Percentiles rank a stretch among this genome's conserved stretches.
Conservation (phyloP, 2,113 vertebrate genomes). For the Plecotus auritus region DNA sequence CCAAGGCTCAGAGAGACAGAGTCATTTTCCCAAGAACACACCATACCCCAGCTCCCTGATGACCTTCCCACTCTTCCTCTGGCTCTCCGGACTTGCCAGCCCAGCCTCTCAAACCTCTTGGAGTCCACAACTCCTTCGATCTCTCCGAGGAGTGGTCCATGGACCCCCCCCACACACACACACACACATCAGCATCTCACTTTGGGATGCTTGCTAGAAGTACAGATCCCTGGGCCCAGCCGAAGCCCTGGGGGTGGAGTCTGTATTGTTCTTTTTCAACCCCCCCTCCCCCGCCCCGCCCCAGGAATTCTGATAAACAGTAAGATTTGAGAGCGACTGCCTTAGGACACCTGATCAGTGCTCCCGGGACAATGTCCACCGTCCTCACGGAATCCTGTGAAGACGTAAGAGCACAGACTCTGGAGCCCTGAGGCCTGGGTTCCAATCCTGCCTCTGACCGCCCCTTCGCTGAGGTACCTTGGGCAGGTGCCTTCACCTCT, state of each 20-base stretch:
- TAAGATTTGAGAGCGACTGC: background rate
- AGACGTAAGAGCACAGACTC: accelerated
- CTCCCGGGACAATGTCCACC: background rate
- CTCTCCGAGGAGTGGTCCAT: background rate
- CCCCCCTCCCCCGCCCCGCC: too few species aligned
- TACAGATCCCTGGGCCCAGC: background rate
- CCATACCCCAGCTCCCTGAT: background rate
- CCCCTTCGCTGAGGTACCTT: background rate
- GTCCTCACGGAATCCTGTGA: background rate
- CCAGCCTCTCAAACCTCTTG: background rate
- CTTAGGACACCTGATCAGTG: background rate
- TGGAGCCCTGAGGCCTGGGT: background rate
- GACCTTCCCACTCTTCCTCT: accelerated
- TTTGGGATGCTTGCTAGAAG: background rate
- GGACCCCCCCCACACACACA: too few species aligned
- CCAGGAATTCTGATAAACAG: background rate
- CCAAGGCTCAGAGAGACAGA: background rate
- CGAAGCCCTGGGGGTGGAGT: background rate
- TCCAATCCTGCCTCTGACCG: background rate
- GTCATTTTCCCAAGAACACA: background rate
- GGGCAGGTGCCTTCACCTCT: background rate
- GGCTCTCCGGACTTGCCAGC: too few species aligned
- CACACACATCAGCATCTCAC: background rate
- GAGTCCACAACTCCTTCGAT: background rate
- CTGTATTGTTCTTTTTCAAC: background rate